Conservation (phyloP, 2,888 invertebrate species). For the Sclerodermus sp. region DNA sequence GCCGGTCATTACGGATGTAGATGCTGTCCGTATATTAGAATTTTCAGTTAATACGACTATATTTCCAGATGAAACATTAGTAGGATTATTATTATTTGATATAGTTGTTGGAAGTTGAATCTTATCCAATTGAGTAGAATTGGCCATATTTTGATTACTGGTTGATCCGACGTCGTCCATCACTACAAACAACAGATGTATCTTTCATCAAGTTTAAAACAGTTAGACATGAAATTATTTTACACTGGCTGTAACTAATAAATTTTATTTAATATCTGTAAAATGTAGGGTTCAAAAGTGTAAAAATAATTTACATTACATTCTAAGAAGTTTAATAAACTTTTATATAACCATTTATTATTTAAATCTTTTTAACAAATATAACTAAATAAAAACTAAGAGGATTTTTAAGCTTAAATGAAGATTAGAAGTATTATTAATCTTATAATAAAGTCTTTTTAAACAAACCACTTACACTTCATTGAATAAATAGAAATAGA, state of each 20-base stretch:
- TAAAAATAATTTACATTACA: too few relatives aligned
- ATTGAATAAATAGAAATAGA: too few relatives aligned
- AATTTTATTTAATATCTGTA: too few relatives aligned
- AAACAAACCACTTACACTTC: too few relatives aligned
- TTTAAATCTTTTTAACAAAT: neutral
- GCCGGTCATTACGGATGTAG: conserved; percentile 30
- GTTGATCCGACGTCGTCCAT: conserved; percentile 33
- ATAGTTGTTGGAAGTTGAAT: conserved; percentile 30
- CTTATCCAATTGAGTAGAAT: conserved; percentile 32
- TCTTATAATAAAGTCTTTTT: too few relatives aligned
- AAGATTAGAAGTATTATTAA: too few relatives aligned
- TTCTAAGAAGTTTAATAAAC: too few relatives aligned
- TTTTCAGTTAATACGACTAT: conserved; percentile 39
- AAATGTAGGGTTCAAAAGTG: too few relatives aligned
- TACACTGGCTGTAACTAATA: too few relatives aligned
- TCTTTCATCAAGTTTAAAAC: conserved; percentile 7
- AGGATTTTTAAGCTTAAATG: too few relatives aligned
- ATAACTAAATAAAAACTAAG: conserved; percentile 11
- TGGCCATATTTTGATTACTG: conserved; percentile 19
- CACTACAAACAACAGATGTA: conserved; percentile 44
- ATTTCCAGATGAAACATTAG: conserved; percentile 31
- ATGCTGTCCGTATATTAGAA: conserved; percentile 22
- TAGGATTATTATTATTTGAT: conserved; percentile 27
- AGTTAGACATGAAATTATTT: too few relatives aligned
- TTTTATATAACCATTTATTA: too few relatives aligned